Evolutionary conservation across 2,888 invertebrate species (phyloP).

Genomic region (Gari tellinella): DNA sequence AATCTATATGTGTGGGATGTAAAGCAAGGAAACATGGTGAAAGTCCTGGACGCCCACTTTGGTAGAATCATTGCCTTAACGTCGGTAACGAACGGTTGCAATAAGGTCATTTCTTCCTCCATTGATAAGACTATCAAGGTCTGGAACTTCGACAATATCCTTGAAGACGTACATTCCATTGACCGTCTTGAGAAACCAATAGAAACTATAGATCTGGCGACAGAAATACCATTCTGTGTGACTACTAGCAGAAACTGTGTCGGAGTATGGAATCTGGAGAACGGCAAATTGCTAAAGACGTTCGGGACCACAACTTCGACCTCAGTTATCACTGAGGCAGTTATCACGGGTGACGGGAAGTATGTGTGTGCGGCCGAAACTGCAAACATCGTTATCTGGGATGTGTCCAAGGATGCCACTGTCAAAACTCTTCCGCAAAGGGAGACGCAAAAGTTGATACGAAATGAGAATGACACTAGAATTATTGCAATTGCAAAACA

Average conservation of each 20-base stretch:
- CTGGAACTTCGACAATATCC: slow-evolving; percentile 99
- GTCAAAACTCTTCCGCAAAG: slow-evolving; percentile 93
- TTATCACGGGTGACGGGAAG: slow-evolving; percentile 93
- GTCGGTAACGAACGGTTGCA: slow-evolving; percentile 90
- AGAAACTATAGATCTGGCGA: slow-evolving; percentile 89
- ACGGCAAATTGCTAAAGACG: slow-evolving; percentile 93
- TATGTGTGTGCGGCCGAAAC: slow-evolving; percentile 95
- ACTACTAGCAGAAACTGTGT: slow-evolving; percentile 97
- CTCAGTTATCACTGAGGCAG: slow-evolving; percentile 96
- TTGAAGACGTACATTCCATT: slow-evolving; percentile 92
- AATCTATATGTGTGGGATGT: slow-evolving; percentile 97
- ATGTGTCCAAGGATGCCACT: slow-evolving; percentile 90
- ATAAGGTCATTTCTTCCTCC: slow-evolving; percentile 94
- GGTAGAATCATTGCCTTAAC: slow-evolving; percentile 97
- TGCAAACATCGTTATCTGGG: slow-evolving; percentile 95
- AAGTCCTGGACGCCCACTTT: slow-evolving; percentile 98
- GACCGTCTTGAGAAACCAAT: slow-evolving; percentile 97
- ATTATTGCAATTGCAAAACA: slow-evolving; percentile 90
- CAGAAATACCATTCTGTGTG: slow-evolving; percentile 92
- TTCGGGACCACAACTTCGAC: slow-evolving; percentile 96
- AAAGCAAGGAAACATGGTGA: slow-evolving; percentile 91
- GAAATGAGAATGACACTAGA: slow-evolving; percentile 90
- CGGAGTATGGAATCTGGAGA: slow-evolving; percentile 96
- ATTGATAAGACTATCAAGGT: slow-evolving; percentile 99
- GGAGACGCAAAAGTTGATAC: slow-evolving; percentile 90